Base-by-base conservation (phyloP, 2,888 invertebrate genomes). In the Melikaiella ostensackeni region DNA sequence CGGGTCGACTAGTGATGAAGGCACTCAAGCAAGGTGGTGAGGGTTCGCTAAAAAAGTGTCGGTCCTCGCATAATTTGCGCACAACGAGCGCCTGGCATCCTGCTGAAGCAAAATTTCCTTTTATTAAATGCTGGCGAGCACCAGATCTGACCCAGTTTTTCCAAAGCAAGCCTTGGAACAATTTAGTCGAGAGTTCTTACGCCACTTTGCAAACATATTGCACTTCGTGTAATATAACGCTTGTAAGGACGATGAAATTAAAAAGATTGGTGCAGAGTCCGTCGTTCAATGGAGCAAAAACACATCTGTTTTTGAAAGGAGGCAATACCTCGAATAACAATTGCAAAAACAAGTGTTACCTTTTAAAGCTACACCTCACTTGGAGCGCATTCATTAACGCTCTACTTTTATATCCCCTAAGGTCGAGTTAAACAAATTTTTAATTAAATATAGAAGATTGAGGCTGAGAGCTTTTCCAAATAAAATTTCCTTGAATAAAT, bases 161-260 rank as follows among this genome's bases (percentile, higher is more conserved):
- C 30, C 70, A 70, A 70, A 70, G 70, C 50, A 70, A 70, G 30
- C 70, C 70, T 70, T 70, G 70, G n/a, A 70, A 70, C 50, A 70
- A 70, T 70, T 50, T 70, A 50, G 50, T 70, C 42, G 50, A 50
- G 70, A 70, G 70, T 70, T 70, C 50, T 70, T 70, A 50, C 50
- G 70, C 70, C 50, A 70, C 70, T 70, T 70, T 70, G 70, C 33
- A 70, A 70, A 70, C 70, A 70, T 70, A 70, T 70, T 70, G 70
- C 50, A 30, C 50, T 46, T n/a, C 70, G 70, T 70, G 70, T 70
- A 50, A 70, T 70, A 50, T 50, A 70, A 30, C 30, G 70, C 70
- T 27, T 42, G 42, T 2, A 70, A 50, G 50, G n/a, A 30, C 70
- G 70, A 46, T 70, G n/a, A 70, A 70, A 70, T 50, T 70, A 70